Percentiles rank a stretch among this genome's conserved stretches.
phyloP scores from a whole-genome alignment of 2,888 invertebrate species.

The Halictus ligatus region DNA sequence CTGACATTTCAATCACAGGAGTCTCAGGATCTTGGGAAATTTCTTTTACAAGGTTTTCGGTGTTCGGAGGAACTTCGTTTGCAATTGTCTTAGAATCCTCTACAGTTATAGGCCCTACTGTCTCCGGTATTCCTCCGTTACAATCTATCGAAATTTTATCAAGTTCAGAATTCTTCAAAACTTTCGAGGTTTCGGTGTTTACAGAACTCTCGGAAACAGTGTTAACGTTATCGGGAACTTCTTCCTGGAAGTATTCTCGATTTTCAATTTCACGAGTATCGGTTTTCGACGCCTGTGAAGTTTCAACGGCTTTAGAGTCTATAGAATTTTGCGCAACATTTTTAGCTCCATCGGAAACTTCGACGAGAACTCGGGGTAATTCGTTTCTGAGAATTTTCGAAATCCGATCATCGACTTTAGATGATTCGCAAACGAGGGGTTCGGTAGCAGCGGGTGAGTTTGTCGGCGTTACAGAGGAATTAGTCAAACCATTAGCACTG shows the following conservation, averaged over 20 bases:
- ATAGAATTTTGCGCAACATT: neutral
- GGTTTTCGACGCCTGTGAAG: neutral
- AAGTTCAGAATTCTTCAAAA: neutral
- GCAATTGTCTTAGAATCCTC: neutral
- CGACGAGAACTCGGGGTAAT: neutral
- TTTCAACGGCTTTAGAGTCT: neutral
- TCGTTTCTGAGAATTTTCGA: neutral
- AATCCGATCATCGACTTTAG: neutral
- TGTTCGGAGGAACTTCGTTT: neutral
- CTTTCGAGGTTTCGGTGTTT: neutral
- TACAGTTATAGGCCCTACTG: too few relatives aligned
- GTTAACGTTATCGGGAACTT: neutral
- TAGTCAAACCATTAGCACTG: slow-evolving; percentile 23
- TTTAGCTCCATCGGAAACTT: neutral
- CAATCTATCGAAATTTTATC: neutral
- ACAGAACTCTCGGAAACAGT: neutral
- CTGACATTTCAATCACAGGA: neutral
- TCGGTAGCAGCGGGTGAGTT: neutral
- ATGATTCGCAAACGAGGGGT: neutral
- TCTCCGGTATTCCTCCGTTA: neutral
- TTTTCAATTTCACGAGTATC: neutral
- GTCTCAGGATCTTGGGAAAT: neutral
- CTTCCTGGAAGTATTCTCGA: neutral
- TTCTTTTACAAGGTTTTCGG: neutral
- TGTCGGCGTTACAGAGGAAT: slow-evolving; percentile 14